A percentile compares a stretch with the other conserved stretches of the same genome.
phyloP scores from a whole-genome alignment of 2,888 invertebrate genomes.

The Spisula solida region DNA sequence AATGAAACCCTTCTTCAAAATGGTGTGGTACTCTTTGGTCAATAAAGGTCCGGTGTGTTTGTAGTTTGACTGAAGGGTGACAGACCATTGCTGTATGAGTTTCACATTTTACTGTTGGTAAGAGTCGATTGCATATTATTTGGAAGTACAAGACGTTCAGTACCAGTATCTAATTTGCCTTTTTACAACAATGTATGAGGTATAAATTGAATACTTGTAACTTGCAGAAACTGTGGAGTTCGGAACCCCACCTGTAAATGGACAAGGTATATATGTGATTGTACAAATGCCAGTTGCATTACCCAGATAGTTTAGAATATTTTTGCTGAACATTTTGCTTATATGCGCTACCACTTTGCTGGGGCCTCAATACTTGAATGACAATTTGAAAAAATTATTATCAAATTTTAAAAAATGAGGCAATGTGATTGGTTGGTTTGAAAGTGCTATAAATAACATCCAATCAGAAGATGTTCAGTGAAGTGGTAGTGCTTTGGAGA shows the following conservation, averaged over 20 bases:
- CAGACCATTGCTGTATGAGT: too few relatives aligned
- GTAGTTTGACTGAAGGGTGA: too few relatives aligned
- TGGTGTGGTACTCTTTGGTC: too few relatives aligned
- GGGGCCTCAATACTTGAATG: background rate
- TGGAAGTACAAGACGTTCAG: too few relatives aligned
- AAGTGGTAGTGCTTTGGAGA: slow-evolving; percentile 25
- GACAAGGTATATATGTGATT: slow-evolving; percentile 21
- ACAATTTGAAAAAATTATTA: background rate
- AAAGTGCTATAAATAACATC: slow-evolving; percentile 3
- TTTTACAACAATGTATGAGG: background rate
- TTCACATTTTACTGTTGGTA: too few relatives aligned
- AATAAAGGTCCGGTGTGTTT: too few relatives aligned
- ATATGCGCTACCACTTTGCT: slow-evolving; percentile 26
- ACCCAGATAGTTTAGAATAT: slow-evolving; percentile 41
- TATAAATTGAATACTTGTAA: slow-evolving; percentile 3
- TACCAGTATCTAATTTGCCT: background rate
- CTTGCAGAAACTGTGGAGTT: slow-evolving; percentile 13
- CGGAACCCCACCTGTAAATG: background rate
- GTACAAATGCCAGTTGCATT: slow-evolving; percentile 3
- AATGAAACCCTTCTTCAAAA: too few relatives aligned
- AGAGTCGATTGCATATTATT: too few relatives aligned
- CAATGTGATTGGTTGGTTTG: background rate
- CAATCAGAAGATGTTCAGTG: background rate
- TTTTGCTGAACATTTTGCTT: slow-evolving; percentile 26
- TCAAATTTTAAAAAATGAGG: background rate